A percentile compares a stretch with the other conserved stretches of the same genome.
Evolutionary conservation across 92 coral and sea anemone species (phyloP).

Genomic region (Porites evermanni): DNA sequence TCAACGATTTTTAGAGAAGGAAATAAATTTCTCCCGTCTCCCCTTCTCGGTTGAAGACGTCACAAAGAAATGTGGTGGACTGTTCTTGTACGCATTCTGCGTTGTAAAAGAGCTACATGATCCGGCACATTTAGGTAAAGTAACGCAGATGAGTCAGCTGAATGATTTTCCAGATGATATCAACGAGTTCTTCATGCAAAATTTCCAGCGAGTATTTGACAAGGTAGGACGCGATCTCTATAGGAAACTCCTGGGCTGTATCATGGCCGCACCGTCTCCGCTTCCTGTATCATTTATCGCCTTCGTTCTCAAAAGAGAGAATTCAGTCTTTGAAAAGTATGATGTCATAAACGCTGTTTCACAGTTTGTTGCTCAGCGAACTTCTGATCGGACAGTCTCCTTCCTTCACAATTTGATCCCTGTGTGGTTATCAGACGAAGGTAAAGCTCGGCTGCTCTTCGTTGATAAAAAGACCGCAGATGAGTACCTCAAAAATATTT

Average conservation of each 20-base stretch:
- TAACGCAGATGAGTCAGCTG: background rate
- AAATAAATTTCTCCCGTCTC: background rate
- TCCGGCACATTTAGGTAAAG: background rate
- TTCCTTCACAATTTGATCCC: background rate
- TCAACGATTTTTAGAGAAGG: background rate
- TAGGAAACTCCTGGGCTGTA: background rate
- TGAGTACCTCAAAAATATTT: slow-evolving; percentile 14
- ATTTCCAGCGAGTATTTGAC: background rate
- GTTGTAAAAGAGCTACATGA: background rate
- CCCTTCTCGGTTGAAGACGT: slow-evolving; percentile 6
- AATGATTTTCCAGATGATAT: too few species aligned
- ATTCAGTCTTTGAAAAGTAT: background rate
- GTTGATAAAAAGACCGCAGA: slow-evolving; percentile 10
- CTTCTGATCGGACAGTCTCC: background rate
- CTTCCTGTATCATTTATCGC: background rate
- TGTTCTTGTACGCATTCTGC: background rate
- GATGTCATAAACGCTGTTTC: slow-evolving; percentile 10
- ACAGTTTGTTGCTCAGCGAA: background rate
- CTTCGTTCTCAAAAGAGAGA: too few species aligned
- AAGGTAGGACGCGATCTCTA: background rate
- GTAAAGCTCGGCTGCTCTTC: background rate
- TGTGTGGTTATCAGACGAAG: background rate
- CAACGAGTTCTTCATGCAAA: background rate
- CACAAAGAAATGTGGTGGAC: too few species aligned
- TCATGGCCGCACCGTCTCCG: background rate